Conservation (phyloP, 2,113 vertebrate genomes). For the Pterocles burchelli region DNA sequence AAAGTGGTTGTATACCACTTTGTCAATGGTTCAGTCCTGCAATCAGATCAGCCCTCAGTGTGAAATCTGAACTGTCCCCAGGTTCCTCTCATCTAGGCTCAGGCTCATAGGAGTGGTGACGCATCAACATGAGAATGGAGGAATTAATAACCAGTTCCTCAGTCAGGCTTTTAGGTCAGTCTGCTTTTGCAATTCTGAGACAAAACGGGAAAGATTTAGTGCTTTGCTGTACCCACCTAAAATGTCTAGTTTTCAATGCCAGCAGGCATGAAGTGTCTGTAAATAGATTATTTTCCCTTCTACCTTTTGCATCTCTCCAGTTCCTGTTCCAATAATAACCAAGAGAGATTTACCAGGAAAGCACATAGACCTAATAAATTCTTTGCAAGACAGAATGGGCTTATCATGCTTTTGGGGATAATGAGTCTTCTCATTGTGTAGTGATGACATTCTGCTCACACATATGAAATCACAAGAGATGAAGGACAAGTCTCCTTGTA, state of each 20-base stretch:
- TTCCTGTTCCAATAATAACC: slow-evolving; percentile 15
- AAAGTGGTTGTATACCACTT: background rate
- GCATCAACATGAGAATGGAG: background rate
- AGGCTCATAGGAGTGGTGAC: background rate
- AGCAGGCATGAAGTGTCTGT: background rate
- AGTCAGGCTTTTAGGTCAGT: background rate
- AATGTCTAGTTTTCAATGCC: background rate
- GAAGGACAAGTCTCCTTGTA: background rate
- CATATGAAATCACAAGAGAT: background rate
- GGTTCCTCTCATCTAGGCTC: background rate
- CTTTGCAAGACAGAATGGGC: background rate
- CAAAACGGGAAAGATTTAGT: background rate
- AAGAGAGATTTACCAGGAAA: slow-evolving; percentile 22
- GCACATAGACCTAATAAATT: background rate
- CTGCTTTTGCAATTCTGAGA: background rate
- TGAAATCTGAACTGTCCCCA: background rate
- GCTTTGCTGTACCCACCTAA: background rate
- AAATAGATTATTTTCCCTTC: background rate
- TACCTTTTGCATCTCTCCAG: background rate
- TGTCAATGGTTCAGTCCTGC: background rate
- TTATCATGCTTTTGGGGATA: background rate
- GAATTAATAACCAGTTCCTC: background rate
- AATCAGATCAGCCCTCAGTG: background rate
- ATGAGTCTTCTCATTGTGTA: background rate
- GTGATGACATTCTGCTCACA: background rate